These are phyloP conservation scores for Dascyllus trimaculatus DNA, from an alignment of 2,113 vertebrate genomes.

Conservation along the genomic window DNA sequence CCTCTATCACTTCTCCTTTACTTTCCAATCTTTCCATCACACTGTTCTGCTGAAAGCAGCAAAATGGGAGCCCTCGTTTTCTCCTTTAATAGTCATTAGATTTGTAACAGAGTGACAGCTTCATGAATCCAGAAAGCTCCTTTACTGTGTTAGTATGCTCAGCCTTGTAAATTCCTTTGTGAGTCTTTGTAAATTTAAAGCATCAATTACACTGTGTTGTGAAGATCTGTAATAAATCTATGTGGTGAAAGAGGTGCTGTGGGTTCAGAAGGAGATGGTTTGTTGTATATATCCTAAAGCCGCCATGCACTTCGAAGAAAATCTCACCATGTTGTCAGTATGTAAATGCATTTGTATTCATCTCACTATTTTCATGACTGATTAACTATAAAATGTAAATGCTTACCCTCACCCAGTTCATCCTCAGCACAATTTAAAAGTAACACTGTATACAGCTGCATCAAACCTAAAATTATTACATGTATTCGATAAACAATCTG, in stretches of 20 bases:
- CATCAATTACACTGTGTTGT: slow-evolving; percentile 74
- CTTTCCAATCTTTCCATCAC: slow-evolving; percentile 60
- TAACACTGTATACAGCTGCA: slow-evolving; percentile 12
- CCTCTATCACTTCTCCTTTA: slow-evolving; percentile 35
- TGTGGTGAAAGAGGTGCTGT: slow-evolving; percentile 5
- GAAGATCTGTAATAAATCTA: slow-evolving; percentile 71
- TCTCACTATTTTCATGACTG: slow-evolving; percentile 60
- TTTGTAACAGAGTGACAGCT: slow-evolving; percentile 73
- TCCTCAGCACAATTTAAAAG: slow-evolving; percentile 48
- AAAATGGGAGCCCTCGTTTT: slow-evolving; percentile 75
- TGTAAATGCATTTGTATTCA: slow-evolving; percentile 62
- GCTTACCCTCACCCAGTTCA: slow-evolving; percentile 11
- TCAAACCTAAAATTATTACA: slow-evolving; percentile 48
- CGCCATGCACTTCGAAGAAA: slow-evolving; percentile 52
- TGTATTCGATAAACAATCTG: slow-evolving; percentile 52
- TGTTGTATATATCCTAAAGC: slow-evolving; percentile 45
- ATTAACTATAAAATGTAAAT: slow-evolving; percentile 61
- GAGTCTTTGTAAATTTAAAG: slow-evolving; percentile 78
- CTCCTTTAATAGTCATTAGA: slow-evolving; percentile 81
- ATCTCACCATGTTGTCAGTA: slow-evolving; percentile 47
- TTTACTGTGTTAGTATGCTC: slow-evolving; percentile 73
- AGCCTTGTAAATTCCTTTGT: slow-evolving; percentile 79
- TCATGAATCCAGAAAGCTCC: slow-evolving; percentile 67
- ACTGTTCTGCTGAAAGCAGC: slow-evolving; percentile 81
- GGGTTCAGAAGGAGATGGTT: slow-evolving; percentile 19